Conservation (phyloP, 2,888 invertebrate species). For the Drosophila austrosaltans region DNA sequence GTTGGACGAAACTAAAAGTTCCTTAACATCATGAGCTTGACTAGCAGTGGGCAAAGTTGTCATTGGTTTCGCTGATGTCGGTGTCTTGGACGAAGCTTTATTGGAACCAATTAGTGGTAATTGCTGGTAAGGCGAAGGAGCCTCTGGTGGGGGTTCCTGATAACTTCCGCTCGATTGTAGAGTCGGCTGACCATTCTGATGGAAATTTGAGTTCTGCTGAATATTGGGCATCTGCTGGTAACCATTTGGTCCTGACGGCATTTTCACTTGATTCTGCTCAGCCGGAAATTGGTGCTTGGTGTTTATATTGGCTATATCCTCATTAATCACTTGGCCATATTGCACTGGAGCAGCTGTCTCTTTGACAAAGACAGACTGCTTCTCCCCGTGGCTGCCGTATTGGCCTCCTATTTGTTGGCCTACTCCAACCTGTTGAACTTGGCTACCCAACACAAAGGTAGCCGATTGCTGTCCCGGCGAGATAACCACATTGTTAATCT, state of each 20-base stretch:
- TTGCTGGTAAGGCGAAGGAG: constrained; percentile 78
- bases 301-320: constrained; percentile 71
- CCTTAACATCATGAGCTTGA: constrained; percentile 72
- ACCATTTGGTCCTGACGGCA: constrained; percentile 21
- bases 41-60: constrained; percentile 2
- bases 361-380: constrained; percentile 84
- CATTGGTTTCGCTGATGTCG: constrained; percentile 17
- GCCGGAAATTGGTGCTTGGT: constrained; percentile 49
- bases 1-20: constrained; percentile 81
- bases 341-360: constrained; percentile 74
- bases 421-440: constrained; percentile 85
- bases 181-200: constrained; percentile 55
- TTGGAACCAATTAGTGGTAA: constrained; percentile 71
- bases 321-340: constrained; percentile 81
- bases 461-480: constrained; percentile 87
- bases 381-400: constrained; percentile 84
- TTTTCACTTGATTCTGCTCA: constrained; percentile 25
- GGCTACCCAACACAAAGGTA: constrained; percentile 87
- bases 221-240: constrained; percentile 53
- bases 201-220: constrained; percentile 60
- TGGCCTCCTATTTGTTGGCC: constrained; percentile 55
- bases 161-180: constrained; percentile 19
- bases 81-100: constrained; percentile 44
- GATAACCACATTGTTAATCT: constrained; percentile 87
- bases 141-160: constrained; percentile 68